Evolutionary conservation across 2,888 invertebrate species (phyloP), one percentile per base, ranked within the genome.

Genomic region (Bedellia somnulentella): DNA sequence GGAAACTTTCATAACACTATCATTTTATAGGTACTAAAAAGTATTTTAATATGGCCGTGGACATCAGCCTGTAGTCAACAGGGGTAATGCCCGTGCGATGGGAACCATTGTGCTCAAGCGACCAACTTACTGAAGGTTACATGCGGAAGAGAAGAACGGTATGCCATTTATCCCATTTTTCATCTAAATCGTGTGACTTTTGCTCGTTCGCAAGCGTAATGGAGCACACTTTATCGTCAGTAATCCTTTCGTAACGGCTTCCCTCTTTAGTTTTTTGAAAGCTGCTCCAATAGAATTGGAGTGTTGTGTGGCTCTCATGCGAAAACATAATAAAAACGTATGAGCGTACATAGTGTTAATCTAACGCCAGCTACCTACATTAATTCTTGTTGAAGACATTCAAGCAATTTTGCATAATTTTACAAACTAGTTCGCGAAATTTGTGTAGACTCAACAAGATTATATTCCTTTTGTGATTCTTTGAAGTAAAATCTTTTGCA

Each of bases 181-280:
- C 63, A 60, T 57, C 49, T 57, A 54, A 60, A 60, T 59, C 46
- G 58, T 47, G 53, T 45, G 60, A 58, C 55, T 58, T 57, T 48
- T 49, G 46, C 46, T 46, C 52, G 47, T 48, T 53, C 46, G 45
- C 46, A 46, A 49, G 52, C 49, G 52, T 59, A 61, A 61, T 58
- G 60, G 53, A 41, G 45, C 55, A 44, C 52, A 53, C 50, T 62
- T 62, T 59, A 60, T 54, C 55, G 56, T 49, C 45, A 39, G 51
- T 59, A 59, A 60, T 59, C 57, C 52, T 35, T 36, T 43, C 38
- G 40, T 49, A 45, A 52, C 45, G 42, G 44, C 41, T 43, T 37
- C 37, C 42, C 36, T 48, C 42, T 49, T 34, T 27, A 26, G 35
- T 36, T 43, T 42, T 42, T 39, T 36, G 27, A 34, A 30, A 11